Evolutionary conservation across 2,888 invertebrate genomes (phyloP).

Genomic region (Aspidiotus destructor): DNA sequence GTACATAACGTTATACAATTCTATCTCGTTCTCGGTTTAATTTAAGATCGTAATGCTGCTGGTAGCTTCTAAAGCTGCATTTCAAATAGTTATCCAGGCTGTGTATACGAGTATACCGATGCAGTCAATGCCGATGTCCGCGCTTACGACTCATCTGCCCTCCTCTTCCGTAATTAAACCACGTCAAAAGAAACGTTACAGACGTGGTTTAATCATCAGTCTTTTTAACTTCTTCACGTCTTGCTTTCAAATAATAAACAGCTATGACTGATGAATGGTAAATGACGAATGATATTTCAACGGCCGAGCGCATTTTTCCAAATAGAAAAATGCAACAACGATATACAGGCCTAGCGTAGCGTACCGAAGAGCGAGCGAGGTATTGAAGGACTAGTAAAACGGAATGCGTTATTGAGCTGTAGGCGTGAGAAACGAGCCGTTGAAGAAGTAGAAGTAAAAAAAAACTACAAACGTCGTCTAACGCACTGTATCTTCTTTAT

Average conservation of each 20-base stretch:
- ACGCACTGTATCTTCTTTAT: not conserved
- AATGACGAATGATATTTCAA: conserved; percentile 32
- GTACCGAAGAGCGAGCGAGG: not conserved
- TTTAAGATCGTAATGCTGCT: too few relatives aligned
- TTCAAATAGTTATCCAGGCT: too few relatives aligned
- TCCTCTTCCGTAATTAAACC: conserved; percentile 6
- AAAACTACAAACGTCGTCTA: not conserved
- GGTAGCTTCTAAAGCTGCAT: too few relatives aligned
- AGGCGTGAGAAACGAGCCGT: conserved; percentile 23
- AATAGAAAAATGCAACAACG: not conserved
- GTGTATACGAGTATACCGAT: too few relatives aligned
- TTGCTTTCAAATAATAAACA: conserved; percentile 31
- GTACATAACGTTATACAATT: too few relatives aligned
- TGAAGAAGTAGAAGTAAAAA: not conserved
- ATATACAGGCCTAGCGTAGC: not conserved
- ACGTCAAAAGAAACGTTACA: conserved; percentile 17
- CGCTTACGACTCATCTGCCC: not conserved
- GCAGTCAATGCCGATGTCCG: too few relatives aligned
- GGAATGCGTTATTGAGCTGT: conserved; percentile 16
- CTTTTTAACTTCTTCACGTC: conserved; percentile 28
- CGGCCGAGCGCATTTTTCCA: conserved; percentile 6
- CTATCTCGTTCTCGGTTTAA: too few relatives aligned
- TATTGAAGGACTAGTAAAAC: not conserved
- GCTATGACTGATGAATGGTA: conserved; percentile 31
- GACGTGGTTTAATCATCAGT: conserved; percentile 29